Evolutionary conservation across 2,888 invertebrate genomes (phyloP), one percentile per base, ranked within the genome.

Genomic region (Nebria brevicollis): DNA sequence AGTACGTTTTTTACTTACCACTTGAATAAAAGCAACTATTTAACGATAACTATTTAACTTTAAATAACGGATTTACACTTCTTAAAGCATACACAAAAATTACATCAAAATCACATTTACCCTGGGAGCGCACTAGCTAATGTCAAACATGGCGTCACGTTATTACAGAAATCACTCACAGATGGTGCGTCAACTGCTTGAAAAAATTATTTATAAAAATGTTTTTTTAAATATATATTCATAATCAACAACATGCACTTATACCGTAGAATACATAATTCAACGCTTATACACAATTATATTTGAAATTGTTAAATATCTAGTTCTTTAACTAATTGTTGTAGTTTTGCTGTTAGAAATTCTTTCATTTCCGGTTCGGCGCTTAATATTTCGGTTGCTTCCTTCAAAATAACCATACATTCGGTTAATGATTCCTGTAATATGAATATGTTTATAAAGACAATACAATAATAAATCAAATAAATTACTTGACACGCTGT

Each of bases 301-400:
- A 74, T 75, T 80, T 78, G 15, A 43, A 78, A 73, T 72, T 66
- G 74, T 76, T 76, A 75, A 76, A 81, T 54, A 72, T 81, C 81
- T 65, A 81, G 70, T 72, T 81, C 81, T 72, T 76, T 76, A n/a
- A 72, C 72, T 65, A 81, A 76, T 34, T 76, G 70, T 72, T 81
- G 70, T 65, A 81, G 89, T 75, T 92, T 91, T 5, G 88, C 87
- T 83, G 90, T 89, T 3, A 93, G 85, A 0, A 89, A 86, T 13
- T 90, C 89, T 82, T 90, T 89, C 92, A 93, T 91, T 77, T 92
- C 91, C 0, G 92, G 91, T 84, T 94, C 94, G 11, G 91, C 88
- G 85, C 89, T 89, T 74, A 94, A 87, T 75, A 94, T 93, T 78
- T 91, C 90, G 0, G 90, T 87, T 0, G 93, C 93, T 87, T 94